These are phyloP conservation scores for Trichomalopsis sarcophagae DNA, from an alignment of 1,140 invertebrate species.

Conservation along the genomic window DNA sequence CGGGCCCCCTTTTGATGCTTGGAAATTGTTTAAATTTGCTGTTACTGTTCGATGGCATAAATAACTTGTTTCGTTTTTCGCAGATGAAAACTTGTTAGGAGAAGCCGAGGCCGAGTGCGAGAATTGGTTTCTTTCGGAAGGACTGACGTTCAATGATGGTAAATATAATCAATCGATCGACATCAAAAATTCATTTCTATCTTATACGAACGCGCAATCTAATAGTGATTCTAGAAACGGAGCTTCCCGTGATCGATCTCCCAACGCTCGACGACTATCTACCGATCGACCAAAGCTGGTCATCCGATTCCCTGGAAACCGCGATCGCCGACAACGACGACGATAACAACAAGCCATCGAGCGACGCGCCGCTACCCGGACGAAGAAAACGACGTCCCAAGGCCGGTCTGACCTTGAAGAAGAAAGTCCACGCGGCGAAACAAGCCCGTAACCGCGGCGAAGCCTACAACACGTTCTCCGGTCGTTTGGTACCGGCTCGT, in stretches of 20 bases:
- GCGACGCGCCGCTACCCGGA: background rate
- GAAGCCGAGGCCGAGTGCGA: background rate
- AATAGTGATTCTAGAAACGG: background rate
- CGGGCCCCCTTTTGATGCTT: too few relatives aligned
- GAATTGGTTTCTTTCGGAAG: background rate
- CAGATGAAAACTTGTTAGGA: background rate
- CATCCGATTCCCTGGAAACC: too few relatives aligned
- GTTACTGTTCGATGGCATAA: too few relatives aligned
- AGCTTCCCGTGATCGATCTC: background rate
- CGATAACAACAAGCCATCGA: background rate
- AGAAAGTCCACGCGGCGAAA: background rate
- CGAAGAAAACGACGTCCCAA: background rate
- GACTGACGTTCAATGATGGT: background rate
- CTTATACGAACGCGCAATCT: too few relatives aligned
- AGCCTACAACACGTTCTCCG: background rate
- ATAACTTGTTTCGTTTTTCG: too few relatives aligned
- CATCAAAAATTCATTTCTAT: too few relatives aligned
- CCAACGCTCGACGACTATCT: background rate
- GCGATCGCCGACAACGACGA: too few relatives aligned
- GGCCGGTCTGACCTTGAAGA: background rate
- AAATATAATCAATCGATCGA: background rate
- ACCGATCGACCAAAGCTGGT: background rate
- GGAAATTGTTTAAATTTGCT: too few relatives aligned
- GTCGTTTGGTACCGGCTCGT: background rate
- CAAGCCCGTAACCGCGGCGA: slow-evolving; percentile 6